Percentiles rank a stretch among this genome's conserved stretches.
phyloP scores from a whole-genome alignment of 1,140 invertebrate species.

The Papilio polytes region DNA sequence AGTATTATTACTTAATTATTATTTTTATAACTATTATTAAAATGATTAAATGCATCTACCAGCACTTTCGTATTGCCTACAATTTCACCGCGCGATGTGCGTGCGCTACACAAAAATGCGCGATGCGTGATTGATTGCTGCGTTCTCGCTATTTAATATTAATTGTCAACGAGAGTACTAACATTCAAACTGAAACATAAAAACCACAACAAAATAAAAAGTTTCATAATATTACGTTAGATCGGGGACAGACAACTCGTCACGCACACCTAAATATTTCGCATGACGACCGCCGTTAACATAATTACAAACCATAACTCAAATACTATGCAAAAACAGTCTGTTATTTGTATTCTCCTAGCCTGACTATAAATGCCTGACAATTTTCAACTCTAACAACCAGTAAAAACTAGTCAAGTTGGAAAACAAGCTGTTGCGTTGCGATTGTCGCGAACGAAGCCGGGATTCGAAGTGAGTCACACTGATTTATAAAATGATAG shows the following conservation, averaged over 20 bases:
- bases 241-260: constrained; percentile 13
- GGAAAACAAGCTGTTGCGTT: neutral
- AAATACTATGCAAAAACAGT: constrained; percentile 9
- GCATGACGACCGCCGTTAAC: constrained; percentile 16
- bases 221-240: neutral
- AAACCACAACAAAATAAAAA: neutral
- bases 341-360: constrained; percentile 3
- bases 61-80: neutral
- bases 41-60: neutral
- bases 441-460: neutral
- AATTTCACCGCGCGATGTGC: neutral
- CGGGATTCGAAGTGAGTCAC: constrained; percentile 1
- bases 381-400: neutral
- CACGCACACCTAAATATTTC: constrained; percentile 21
- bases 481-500: constrained; percentile 6
- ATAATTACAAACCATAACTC: constrained; percentile 6
- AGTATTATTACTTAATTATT: neutral
- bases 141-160: neutral
- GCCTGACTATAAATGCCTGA: neutral
- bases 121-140: neutral
- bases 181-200: neutral
- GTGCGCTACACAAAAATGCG: neutral
- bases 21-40: neutral
- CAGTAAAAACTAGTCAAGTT: neutral
- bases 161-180: neutral